Evolutionary conservation across 2,888 invertebrate genomes (phyloP).

Genomic region (Endomychus coccineus): DNA sequence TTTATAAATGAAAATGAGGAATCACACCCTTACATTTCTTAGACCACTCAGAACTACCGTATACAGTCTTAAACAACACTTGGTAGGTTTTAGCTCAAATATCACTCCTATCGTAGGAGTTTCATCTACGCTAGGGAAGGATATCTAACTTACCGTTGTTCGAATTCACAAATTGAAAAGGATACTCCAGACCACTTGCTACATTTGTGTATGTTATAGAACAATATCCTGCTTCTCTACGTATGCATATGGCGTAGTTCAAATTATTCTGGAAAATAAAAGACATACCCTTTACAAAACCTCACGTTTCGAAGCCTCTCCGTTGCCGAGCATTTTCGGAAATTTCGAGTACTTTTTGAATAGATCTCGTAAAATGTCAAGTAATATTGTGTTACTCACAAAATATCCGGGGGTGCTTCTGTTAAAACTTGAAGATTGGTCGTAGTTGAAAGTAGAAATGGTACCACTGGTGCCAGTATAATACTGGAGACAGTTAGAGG

Average conservation of each 20-base stretch:
- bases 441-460: slow-evolving; percentile 66
- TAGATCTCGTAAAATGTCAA: no score
- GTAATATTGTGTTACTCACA: slow-evolving; percentile 41
- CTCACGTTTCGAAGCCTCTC: not conserved
- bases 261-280: slow-evolving; percentile 59
- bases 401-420: slow-evolving; percentile 54
- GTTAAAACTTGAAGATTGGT: slow-evolving; percentile 50
- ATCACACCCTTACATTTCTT: no score
- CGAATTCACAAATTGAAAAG: slow-evolving; percentile 61
- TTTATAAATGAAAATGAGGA: no score
- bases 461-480: slow-evolving; percentile 52
- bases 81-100: no score
- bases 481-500: slow-evolving; percentile 56
- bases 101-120: no score
- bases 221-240: slow-evolving; percentile 55
- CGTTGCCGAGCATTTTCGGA: no score
- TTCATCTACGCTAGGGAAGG: not conserved
- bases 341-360: no score
- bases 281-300: not conserved
- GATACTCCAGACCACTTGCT: slow-evolving; percentile 46
- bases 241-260: slow-evolving; percentile 68
- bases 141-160: slow-evolving; percentile 49
- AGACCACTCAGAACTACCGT: no score
- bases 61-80: no score
- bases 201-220: slow-evolving; percentile 56